Evolutionary conservation across 1,140 invertebrate genomes (phyloP), one percentile per base, ranked within the genome.

Genomic region (Drosophila subobscura): DNA sequence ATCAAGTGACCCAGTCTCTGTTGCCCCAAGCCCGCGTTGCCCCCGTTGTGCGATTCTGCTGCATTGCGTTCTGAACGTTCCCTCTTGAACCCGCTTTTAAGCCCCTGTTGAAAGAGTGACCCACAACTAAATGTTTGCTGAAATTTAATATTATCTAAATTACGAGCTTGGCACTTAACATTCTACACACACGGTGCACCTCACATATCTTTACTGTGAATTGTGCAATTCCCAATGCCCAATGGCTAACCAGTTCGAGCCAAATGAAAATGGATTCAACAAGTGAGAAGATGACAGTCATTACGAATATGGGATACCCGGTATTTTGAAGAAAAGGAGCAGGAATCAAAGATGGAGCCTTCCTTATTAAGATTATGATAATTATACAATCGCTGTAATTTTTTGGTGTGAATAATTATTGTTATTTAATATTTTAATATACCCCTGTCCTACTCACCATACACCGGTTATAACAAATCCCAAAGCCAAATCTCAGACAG

Each of bases 1-100:
- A 79, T 83, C 64, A 88, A 88, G 74, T 83, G 68, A 72, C 54
- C 74, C 66, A 76, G 76, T 79, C 64, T 44, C 44, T 61, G 22
- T 37, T 51, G 50, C 65, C 44, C 53, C 53, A 16, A 25, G 12
- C 12, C 29, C 23, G 14, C 50, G 29, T 33, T 37, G 33, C 33
- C 33, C 33, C 33, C 33, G 12, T 12, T 12, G 33, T 10, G 3
- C 33, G 33, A 37, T 37, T 37, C 3, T 37, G 33, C 33, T 12
- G 3, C 33, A 37, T 37, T 37, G 33, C 33, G 12, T 37, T 37
- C 16, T 22, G 14, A 2, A 29, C 10, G 22, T 8, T 12, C 16
- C 42, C 8, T 10, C 20, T 23, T 22, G 8, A 59, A 56, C 44
- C 23, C 23, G 16, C 20, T 27, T 1, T 14, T 16, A 16, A 33